Conservation (phyloP, 2,888 invertebrate species). For the Argyresthia goedartella region DNA sequence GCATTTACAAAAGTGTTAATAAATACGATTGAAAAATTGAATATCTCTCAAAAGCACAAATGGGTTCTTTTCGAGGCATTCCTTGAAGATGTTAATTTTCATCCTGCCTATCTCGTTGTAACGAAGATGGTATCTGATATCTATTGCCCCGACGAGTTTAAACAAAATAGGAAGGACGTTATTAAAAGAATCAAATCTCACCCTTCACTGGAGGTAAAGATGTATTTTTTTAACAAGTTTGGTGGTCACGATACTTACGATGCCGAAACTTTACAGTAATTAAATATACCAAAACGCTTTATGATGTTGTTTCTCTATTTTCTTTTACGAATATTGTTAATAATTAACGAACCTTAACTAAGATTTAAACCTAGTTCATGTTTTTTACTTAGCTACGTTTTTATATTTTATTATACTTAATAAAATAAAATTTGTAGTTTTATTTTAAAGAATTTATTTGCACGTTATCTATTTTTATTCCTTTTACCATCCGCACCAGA, state of each 20-base stretch:
- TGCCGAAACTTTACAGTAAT: neutral
- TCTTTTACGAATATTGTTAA: too few species aligned
- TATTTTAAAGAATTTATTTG: too few species aligned
- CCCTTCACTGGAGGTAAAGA: neutral
- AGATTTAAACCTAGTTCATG: too few species aligned
- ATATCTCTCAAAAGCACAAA: neutral
- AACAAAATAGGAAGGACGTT: neutral
- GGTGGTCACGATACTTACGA: neutral
- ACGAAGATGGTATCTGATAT: slow-evolving; percentile 18
- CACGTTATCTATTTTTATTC: too few species aligned
- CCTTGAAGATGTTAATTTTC: slow-evolving; percentile 24
- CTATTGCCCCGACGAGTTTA: neutral
- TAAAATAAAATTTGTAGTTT: too few species aligned
- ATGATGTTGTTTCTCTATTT: neutral
- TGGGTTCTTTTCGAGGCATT: slow-evolving; percentile 20
- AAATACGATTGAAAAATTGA: neutral
- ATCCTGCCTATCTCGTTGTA: slow-evolving; percentile 29
- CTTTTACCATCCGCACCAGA: too few species aligned
- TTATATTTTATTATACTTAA: too few species aligned
- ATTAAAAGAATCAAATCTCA: neutral
- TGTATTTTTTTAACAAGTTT: neutral
- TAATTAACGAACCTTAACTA: too few species aligned
- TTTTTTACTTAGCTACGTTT: too few species aligned
- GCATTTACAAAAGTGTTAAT: slow-evolving; percentile 1
- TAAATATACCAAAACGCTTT: neutral